Base-by-base conservation (phyloP, 2,113 vertebrate genomes). In the Vireo altiloquus region DNA sequence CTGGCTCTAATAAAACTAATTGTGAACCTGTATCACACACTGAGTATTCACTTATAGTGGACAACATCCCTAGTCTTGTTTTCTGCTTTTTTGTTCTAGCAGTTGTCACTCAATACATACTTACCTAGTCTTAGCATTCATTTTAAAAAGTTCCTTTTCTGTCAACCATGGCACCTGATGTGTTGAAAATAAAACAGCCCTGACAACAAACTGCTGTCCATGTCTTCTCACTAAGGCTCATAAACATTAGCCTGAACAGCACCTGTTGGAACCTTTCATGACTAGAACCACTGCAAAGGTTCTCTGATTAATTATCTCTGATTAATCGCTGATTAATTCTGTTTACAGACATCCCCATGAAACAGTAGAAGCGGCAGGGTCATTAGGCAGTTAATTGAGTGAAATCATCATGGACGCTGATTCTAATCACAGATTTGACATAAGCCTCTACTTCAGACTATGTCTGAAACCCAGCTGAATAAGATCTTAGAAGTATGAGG, bases 1-100 rank as follows among this genome's bases (percentile, higher is more conserved):
- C 96, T 97, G 95, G 93, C 87, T 97, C 94, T 88, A 92, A 97
- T 96, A 95, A 97, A 97, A 94, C 75, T 93, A 97, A 95, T 95
- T 96, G 92, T 92, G 94, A 97, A 97, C 95, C 96, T 95, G 94
- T 94, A 94, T 96, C 57, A 28, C 88, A 96, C 87, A 77, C 75
- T 65, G 78, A 91, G 63, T 35, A 47, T 50, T 90, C 63, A 35
- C 90, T 90, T 15, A 13, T 4, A 87, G 87, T 74, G 90, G 82
- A 95, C 90, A 86, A 23, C 31, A 33, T 86, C 85, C 59, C 47
- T n/a, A 39, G 63, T 49, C 74, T 68, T 22, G 46, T 77, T 63
- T 89, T 63, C 59, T 88, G 66, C 31, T 54, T 85, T 92, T 90
- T 79, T 72, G 77, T 94, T 76, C 63, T 50, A 21, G 59, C 53